Conservation (phyloP, 2,888 invertebrate species). For the Drosophila paramelanica region DNA sequence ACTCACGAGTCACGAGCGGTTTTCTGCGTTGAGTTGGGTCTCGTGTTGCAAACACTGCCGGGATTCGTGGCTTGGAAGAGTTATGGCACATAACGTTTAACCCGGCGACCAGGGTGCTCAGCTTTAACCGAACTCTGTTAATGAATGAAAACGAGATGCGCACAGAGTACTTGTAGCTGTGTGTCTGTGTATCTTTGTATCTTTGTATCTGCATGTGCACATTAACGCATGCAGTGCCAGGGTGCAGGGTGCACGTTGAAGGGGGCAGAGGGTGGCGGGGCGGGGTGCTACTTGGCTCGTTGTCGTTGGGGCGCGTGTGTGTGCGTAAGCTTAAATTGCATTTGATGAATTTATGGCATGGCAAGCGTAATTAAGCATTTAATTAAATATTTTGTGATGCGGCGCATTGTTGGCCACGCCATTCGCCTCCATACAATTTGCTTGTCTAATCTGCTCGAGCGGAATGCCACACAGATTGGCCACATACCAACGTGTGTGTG, state of each 20-base stretch:
- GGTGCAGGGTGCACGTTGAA: too few relatives aligned
- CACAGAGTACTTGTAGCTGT: constrained; percentile 36
- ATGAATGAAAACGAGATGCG: constrained; percentile 59
- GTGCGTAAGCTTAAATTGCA: constrained; percentile 77
- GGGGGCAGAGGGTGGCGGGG: not conserved
- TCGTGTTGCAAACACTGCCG: constrained; percentile 32
- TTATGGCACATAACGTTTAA: constrained; percentile 70
- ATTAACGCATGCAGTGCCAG: constrained; percentile 39
- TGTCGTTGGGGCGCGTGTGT: constrained; percentile 28
- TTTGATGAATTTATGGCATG: constrained; percentile 84
- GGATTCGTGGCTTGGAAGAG: constrained; percentile 52
- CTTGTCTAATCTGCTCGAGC: constrained; percentile 70
- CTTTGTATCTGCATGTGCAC: constrained; percentile 45
- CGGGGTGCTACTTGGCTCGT: constrained; percentile 8
- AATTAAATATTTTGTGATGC: constrained; percentile 83
- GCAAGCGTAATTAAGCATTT: constrained; percentile 84
- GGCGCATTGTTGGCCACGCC: constrained; percentile 54
- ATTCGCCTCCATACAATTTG: constrained; percentile 22
- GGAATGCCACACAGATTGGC: constrained; percentile 76
- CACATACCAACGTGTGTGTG: not conserved
- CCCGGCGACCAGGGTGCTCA: constrained; percentile 51
- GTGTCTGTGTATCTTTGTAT: constrained; percentile 27
- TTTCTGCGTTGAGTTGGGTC: not conserved
- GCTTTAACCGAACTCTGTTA: constrained; percentile 66
- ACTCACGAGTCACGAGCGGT: constrained; percentile 17